Percentiles rank a stretch among this genome's conserved stretches.
phyloP scores from a whole-genome alignment of 1,140 invertebrate species.

The Elysia chlorotica region DNA sequence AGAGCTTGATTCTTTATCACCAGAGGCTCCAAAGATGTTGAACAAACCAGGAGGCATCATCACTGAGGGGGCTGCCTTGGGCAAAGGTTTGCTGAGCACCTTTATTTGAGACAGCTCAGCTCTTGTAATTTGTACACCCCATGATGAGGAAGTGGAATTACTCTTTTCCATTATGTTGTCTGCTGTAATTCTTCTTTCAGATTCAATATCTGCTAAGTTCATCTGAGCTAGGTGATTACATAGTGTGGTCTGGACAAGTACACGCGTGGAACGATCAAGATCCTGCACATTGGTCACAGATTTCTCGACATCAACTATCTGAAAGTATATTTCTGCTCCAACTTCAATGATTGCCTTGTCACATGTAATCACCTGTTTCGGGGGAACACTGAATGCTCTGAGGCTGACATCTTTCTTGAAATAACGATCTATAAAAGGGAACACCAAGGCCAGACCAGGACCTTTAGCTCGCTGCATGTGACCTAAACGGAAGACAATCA shows the following conservation, averaged over 20 bases:
- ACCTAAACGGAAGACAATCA: conserved; percentile 51
- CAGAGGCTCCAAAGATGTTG: not conserved
- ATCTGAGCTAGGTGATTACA: conserved; percentile 40
- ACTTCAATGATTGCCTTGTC: conserved; percentile 53
- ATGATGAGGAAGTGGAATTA: not conserved
- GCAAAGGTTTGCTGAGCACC: conserved; percentile 28
- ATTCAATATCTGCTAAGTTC: conserved; percentile 43
- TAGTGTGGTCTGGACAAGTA: conserved; percentile 44
- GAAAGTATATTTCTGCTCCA: conserved; percentile 53
- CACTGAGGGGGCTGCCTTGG: conserved; percentile 1
- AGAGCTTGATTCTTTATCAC: too few relatives aligned
- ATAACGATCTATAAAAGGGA: conserved; percentile 46
- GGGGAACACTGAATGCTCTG: conserved; percentile 57
- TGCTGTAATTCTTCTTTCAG: conserved; percentile 33
- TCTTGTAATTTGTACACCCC: conserved; percentile 43
- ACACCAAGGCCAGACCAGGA: conserved; percentile 49
- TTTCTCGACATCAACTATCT: conserved; percentile 37
- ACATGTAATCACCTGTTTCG: conserved; percentile 52
- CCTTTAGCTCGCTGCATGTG: conserved; percentile 38
- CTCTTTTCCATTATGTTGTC: conserved; percentile 35
- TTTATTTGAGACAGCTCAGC: conserved; percentile 44
- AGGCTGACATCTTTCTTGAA: conserved; percentile 47
- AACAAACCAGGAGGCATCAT: conserved; percentile 24
- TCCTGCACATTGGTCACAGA: conserved; percentile 50
- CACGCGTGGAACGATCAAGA: conserved; percentile 44